These are phyloP conservation scores for Emydoidea blandingii DNA, from an alignment of 2,797 vertebrate genomes.

Conservation along the genomic window DNA sequence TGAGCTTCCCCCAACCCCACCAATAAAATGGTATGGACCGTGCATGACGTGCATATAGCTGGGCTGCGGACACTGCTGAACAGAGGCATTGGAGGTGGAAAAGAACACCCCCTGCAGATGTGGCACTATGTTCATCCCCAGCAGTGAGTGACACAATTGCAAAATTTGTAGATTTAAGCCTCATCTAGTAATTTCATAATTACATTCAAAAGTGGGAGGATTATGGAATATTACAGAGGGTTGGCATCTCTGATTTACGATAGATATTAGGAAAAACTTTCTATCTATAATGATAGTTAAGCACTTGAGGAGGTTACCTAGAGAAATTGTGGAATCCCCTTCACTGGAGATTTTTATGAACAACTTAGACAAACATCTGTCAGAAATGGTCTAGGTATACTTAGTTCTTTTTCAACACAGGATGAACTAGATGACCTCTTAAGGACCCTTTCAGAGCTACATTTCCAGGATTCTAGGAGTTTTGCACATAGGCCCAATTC, in stretches of 20 bases:
- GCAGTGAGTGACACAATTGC: not conserved
- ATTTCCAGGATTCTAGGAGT: not conserved
- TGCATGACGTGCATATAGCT: too few species aligned
- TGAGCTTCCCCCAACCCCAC: not conserved
- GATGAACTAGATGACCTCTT: not conserved
- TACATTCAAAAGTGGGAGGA: not conserved
- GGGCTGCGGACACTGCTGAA: too few species aligned
- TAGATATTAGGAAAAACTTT: not conserved
- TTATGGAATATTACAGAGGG: not conserved
- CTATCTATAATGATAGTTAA: not conserved
- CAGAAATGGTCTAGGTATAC: not conserved
- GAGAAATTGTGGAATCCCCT: not conserved
- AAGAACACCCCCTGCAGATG: not conserved
- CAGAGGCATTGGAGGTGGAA: too few species aligned
- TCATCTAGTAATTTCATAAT: not conserved
- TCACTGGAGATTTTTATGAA: not conserved
- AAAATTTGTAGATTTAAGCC: not conserved
- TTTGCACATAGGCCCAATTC: not conserved
- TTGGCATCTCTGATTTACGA: not conserved
- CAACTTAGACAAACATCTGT: not conserved
- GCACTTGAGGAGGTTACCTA: not conserved
- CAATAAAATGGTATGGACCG: too few species aligned
- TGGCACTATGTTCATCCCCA: not conserved
- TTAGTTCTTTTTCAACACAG: not conserved
- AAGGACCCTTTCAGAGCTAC: not conserved